Percentiles rank a stretch among this genome's conserved stretches.
Evolutionary conservation across 2,888 invertebrate genomes (phyloP).

Genomic region (Coleophora flavipennella): DNA sequence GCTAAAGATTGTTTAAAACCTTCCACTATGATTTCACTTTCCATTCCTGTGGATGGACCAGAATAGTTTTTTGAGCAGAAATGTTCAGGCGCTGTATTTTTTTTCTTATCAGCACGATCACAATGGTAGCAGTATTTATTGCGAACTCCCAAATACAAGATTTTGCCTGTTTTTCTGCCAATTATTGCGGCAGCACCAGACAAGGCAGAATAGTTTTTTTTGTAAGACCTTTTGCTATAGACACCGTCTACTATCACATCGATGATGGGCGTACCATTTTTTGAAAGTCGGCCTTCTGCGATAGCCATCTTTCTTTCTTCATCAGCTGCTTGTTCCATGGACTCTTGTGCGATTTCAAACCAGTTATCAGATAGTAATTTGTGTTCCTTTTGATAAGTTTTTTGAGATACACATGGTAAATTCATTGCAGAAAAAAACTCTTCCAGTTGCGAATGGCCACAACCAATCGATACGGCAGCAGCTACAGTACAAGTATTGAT

Average conservation of each 20-base stretch:
- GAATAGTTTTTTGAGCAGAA: slow-evolving; percentile 2
- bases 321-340: slow-evolving; percentile 2
- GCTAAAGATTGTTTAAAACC: too few species aligned
- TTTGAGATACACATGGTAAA: slow-evolving; percentile 1
- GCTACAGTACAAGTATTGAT: slow-evolving; percentile 5
- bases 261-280: slow-evolving; percentile 1
- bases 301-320: slow-evolving; percentile 2
- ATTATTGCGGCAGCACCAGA: too few species aligned
- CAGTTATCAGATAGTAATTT: slow-evolving; percentile 1
- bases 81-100: slow-evolving; percentile 1
- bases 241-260: slow-evolving; percentile 1
- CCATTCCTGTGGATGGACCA: slow-evolving; percentile 3
- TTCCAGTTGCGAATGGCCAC: slow-evolving; percentile 1
- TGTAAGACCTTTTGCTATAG: background rate
- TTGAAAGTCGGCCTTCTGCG: background rate
- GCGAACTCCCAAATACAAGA: background rate
- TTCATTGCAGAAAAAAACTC: slow-evolving; percentile 1
- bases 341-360: background rate
- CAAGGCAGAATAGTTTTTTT: too few species aligned
- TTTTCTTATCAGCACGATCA: background rate
- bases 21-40: slow-evolving; percentile 1
- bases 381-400: slow-evolving; percentile 1
- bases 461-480: slow-evolving; percentile 1
- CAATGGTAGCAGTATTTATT: slow-evolving; percentile 3
- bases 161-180: background rate